These are phyloP conservation scores for Paramisgurnus dabryanus DNA, from an alignment of 2,113 vertebrate genomes.

Conservation along the genomic window DNA sequence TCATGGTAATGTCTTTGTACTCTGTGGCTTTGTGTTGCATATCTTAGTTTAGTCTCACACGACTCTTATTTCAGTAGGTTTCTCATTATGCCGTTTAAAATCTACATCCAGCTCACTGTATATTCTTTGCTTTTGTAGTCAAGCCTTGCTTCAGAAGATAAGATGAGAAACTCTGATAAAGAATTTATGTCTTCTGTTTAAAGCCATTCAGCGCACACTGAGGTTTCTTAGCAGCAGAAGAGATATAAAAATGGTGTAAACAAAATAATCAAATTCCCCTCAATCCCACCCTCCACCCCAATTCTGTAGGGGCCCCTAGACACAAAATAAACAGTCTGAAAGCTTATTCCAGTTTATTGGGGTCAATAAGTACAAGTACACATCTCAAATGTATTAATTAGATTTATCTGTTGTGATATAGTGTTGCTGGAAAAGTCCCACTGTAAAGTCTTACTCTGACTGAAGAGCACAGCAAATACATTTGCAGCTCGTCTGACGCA, in stretches of 20 bases:
- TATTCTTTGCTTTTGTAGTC: neutral
- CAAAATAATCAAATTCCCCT: too few relatives aligned
- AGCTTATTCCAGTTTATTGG: neutral
- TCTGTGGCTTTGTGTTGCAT: neutral
- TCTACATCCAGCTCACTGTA: neutral
- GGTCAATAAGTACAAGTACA: too few relatives aligned
- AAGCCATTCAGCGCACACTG: too few relatives aligned
- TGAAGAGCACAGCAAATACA: conserved; percentile 4
- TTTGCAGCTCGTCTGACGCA: conserved; percentile 7
- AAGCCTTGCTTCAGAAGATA: neutral
- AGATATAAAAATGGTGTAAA: too few relatives aligned
- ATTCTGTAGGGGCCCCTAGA: too few relatives aligned
- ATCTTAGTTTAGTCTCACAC: neutral
- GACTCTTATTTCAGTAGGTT: neutral
- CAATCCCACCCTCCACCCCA: too few relatives aligned
- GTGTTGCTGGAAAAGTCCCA: neutral
- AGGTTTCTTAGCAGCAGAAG: too few relatives aligned
- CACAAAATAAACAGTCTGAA: too few relatives aligned
- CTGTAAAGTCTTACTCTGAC: neutral
- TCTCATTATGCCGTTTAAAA: neutral
- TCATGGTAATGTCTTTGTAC: neutral
- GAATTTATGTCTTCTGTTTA: too few relatives aligned
- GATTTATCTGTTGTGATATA: conserved; percentile 16
- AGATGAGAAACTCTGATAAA: too few relatives aligned
- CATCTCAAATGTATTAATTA: too few relatives aligned